Evolutionary conservation across 2,113 vertebrate species (phyloP).

Genomic region (Ascaphus truei): DNA sequence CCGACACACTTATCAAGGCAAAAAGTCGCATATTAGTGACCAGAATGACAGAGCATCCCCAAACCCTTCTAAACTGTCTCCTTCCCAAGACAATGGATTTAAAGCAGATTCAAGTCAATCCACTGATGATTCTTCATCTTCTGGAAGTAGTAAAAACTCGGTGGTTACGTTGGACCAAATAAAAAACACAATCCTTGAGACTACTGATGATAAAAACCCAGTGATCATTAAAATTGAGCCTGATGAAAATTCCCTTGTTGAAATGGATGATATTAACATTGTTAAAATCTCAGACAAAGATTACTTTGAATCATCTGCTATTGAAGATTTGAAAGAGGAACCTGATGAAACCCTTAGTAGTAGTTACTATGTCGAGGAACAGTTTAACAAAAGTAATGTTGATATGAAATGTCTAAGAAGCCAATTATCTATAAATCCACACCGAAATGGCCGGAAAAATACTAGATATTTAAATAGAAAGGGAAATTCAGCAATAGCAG

Average conservation of each 20-base stretch:
- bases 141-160: slow-evolving; percentile 53
- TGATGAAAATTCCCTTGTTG: slow-evolving; percentile 69
- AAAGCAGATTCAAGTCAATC: slow-evolving; percentile 75
- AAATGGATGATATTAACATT: slow-evolving; percentile 76
- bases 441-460: slow-evolving; percentile 55
- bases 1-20: slow-evolving; percentile 79
- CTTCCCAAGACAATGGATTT: slow-evolving; percentile 66
- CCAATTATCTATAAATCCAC: slow-evolving; percentile 58
- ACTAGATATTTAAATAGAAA: slow-evolving; percentile 51
- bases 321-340: slow-evolving; percentile 67
- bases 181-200: slow-evolving; percentile 12
- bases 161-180: slow-evolving; percentile 1
- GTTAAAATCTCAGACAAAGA: slow-evolving; percentile 76
- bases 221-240: slow-evolving; percentile 87
- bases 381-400: slow-evolving; percentile 63
- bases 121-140: slow-evolving; percentile 54
- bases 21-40: slow-evolving; percentile 55
- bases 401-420: slow-evolving; percentile 63
- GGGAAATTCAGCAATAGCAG: slow-evolving; percentile 54
- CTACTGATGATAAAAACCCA: slow-evolving; percentile 61
- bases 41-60: slow-evolving; percentile 76
- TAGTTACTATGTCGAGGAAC: slow-evolving; percentile 61
- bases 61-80: slow-evolving; percentile 67
- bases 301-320: slow-evolving; percentile 68
- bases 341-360: slow-evolving; percentile 72